Conservation (phyloP, 2,113 vertebrate genomes). For the Onychostoma macrolepis region DNA sequence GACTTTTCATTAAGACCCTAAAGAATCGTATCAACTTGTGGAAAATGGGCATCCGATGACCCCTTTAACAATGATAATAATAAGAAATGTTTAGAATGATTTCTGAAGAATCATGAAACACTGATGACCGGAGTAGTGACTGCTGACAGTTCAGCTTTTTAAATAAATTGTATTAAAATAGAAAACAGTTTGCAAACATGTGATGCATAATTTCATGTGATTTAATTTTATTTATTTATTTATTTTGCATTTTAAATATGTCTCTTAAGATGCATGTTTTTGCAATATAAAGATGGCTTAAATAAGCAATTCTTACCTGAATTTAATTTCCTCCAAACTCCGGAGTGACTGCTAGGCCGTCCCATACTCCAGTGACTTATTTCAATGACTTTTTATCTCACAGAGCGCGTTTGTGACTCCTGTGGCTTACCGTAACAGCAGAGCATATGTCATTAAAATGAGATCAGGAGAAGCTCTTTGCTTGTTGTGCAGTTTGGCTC, state of each 20-base stretch:
- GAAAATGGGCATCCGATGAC: too few relatives aligned
- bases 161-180: not conserved
- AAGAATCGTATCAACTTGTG: too few relatives aligned
- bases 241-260: not conserved
- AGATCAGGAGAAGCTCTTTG: slow-evolving; percentile 37
- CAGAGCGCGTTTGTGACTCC: not conserved
- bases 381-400: not conserved
- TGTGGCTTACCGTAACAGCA: not conserved
- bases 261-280: not conserved
- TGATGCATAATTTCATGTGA: not conserved
- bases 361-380: not conserved
- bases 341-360: not conserved
- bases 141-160: not conserved
- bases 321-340: not conserved
- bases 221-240: not conserved
- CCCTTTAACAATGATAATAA: too few relatives aligned
- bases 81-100: not conserved
- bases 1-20: too few relatives aligned
- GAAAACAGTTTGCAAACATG: not conserved
- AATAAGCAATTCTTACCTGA: not conserved
- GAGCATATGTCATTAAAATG: slow-evolving; percentile 50
- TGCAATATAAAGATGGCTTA: not conserved
- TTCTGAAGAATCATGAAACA: not conserved
- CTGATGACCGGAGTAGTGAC: not conserved
- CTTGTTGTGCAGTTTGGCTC: slow-evolving; percentile 42